Conservation (phyloP, 2,888 invertebrate species). For the Agrotis ipsilon region DNA sequence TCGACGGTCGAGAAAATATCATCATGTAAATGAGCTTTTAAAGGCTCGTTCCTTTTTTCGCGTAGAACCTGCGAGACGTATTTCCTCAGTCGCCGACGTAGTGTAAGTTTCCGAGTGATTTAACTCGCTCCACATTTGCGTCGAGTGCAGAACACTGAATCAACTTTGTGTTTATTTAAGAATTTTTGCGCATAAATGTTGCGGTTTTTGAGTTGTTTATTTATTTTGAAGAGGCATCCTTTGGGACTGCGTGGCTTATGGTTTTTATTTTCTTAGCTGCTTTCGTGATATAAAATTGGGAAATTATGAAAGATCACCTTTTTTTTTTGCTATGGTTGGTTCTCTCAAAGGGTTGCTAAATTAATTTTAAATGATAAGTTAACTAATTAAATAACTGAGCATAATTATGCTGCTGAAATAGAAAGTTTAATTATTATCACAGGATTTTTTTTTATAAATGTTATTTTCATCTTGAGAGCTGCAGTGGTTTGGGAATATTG, state of each 20-base stretch:
- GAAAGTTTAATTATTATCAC: too few species aligned
- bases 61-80: constrained; percentile 33
- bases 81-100: constrained; percentile 58
- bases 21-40: not conserved
- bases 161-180: constrained; percentile 59
- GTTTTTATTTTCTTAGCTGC: constrained; percentile 9
- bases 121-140: constrained; percentile 66
- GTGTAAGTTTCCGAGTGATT: constrained; percentile 74
- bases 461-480: too few species aligned
- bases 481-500: too few species aligned
- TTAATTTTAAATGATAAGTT: not conserved
- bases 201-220: constrained; percentile 43
- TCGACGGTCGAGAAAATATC: not conserved
- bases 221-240: constrained; percentile 29
- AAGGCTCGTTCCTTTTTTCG: constrained; percentile 12
- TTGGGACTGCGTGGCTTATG: constrained; percentile 1
- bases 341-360: not conserved
- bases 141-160: constrained; percentile 64
- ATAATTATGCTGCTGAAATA: too few species aligned
- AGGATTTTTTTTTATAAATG: too few species aligned
- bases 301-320: not conserved
- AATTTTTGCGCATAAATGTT: constrained; percentile 55
- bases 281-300: not conserved
- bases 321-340: not conserved
- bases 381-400: too few species aligned